A percentile compares a stretch with the other conserved stretches of the same genome.
Evolutionary conservation across 2,888 invertebrate species (phyloP).

Genomic region (Ferrisia virgata): DNA sequence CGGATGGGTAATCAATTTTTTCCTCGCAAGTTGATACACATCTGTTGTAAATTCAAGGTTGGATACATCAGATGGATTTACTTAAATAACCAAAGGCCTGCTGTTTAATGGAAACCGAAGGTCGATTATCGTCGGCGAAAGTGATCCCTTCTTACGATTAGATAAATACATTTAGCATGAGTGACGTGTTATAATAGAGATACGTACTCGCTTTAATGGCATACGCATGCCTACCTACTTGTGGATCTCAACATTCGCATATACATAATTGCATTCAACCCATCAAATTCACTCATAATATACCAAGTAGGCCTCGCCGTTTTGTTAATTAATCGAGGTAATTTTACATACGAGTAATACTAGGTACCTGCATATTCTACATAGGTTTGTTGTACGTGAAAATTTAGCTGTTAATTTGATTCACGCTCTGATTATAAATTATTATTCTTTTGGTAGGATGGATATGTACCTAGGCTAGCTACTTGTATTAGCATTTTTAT

Average conservation of each 20-base stretch:
- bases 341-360: background rate
- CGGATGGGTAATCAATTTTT: background rate
- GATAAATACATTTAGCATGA: background rate
- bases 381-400: background rate
- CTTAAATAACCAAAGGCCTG: background rate
- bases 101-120: background rate
- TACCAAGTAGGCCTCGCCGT: background rate
- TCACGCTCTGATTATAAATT: conserved; percentile 23
- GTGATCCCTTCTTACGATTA: background rate
- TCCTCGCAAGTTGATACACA: background rate
- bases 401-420: background rate
- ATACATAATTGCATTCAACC: background rate
- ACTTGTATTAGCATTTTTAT: background rate
- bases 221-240: too few species aligned
- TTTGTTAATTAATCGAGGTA: conserved; percentile 1
- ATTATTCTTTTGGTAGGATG: background rate
- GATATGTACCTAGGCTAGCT: too few species aligned
- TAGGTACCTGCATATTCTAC: background rate
- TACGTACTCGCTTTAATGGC: background rate
- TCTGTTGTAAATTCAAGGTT: background rate
- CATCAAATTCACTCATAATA: background rate
- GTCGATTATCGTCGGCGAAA: background rate
- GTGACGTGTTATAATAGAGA: background rate
- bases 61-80: background rate
- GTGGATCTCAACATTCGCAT: background rate